Evolutionary conservation across 1,140 invertebrate species (phyloP).

Genomic region (Brachionus asplanchnoidis): DNA sequence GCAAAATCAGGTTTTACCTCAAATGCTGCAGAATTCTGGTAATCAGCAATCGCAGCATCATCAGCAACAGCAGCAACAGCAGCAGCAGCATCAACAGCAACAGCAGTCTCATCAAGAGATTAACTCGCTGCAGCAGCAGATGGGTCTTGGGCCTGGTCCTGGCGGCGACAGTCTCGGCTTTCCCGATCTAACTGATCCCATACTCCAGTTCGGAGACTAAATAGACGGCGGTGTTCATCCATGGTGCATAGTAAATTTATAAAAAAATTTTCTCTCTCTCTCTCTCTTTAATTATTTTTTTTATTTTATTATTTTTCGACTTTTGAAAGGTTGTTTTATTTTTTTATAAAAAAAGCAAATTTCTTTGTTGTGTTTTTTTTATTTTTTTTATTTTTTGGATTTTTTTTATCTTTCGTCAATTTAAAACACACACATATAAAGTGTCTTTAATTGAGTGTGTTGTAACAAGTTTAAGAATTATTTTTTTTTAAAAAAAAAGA

Average conservation of each 20-base stretch:
- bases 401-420: background rate
- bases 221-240: background rate
- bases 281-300: background rate
- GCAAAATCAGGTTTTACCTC: background rate
- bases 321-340: background rate
- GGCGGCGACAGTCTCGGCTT: background rate
- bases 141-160: background rate
- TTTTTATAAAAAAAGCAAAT: background rate
- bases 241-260: background rate
- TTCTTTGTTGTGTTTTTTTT: background rate
- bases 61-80: background rate
- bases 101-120: slow-evolving; percentile 6
- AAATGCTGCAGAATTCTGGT: background rate
- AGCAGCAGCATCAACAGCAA: background rate
- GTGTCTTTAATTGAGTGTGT: background rate
- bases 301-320: background rate
- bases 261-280: background rate
- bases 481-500: background rate
- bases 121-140: slow-evolving; percentile 13
- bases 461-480: background rate
- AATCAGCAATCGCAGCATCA: background rate
- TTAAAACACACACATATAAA: background rate
- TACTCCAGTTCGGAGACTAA: slow-evolving; percentile 21
- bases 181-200: slow-evolving; percentile 19
- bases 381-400: background rate